Evolutionary conservation across 1,140 invertebrate genomes (phyloP).

Genomic region (Stenopsyche tienmushanensis): DNA sequence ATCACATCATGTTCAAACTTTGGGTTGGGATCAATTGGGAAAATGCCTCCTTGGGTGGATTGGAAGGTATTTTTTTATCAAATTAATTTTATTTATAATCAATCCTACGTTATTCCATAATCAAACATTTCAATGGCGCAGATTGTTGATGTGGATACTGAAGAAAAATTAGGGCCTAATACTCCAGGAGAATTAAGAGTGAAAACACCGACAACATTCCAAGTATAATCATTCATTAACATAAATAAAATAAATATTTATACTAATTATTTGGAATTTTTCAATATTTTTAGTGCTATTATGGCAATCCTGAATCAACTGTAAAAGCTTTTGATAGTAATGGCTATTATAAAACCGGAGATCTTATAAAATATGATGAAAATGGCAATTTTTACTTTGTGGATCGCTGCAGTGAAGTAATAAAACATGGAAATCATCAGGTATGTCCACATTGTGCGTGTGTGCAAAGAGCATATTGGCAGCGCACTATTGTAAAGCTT

Average conservation of each 20-base stretch:
- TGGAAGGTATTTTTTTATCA: slow-evolving; percentile 23
- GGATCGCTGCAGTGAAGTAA: slow-evolving; percentile 73
- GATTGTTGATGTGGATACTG: slow-evolving; percentile 44
- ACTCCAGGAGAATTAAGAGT: slow-evolving; percentile 48
- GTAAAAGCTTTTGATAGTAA: slow-evolving; percentile 55
- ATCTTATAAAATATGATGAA: slow-evolving; percentile 68
- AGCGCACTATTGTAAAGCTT: too few species aligned
- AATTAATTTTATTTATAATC: background rate
- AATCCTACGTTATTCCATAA: background rate
- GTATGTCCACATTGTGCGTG: slow-evolving; percentile 47
- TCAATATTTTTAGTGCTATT: slow-evolving; percentile 24
- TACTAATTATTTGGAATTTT: too few species aligned
- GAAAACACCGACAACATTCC: slow-evolving; percentile 30
- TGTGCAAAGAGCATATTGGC: too few species aligned
- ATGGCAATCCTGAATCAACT: slow-evolving; percentile 38
- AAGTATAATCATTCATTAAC: background rate
- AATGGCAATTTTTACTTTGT: slow-evolving; percentile 65
- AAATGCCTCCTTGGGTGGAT: slow-evolving; percentile 26
- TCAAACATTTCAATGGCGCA: slow-evolving; percentile 1
- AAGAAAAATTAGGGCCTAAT: slow-evolving; percentile 44
- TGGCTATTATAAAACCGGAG: slow-evolving; percentile 67
- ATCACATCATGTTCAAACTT: background rate
- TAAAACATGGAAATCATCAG: slow-evolving; percentile 61
- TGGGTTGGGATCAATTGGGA: slow-evolving; percentile 17
- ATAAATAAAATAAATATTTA: slow-evolving; percentile 3